phyloP scores from a whole-genome alignment of 2,113 vertebrate species.

The Prinia subflava region DNA sequence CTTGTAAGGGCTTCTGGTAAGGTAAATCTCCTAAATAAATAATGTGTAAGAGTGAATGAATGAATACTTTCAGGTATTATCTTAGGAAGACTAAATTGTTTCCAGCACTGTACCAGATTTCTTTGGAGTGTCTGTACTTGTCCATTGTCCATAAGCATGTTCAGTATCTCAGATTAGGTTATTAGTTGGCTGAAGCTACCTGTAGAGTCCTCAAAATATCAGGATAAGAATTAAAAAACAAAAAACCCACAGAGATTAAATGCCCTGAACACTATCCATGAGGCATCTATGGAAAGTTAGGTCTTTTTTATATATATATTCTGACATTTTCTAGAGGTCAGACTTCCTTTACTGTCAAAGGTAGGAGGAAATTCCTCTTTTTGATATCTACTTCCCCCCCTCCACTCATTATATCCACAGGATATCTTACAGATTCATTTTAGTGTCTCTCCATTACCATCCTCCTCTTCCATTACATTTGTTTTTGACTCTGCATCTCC shows the following conservation, averaged over 20 bases:
- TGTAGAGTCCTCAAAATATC: background rate
- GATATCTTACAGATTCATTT: background rate
- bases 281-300: background rate
- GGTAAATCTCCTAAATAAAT: background rate
- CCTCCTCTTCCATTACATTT: background rate
- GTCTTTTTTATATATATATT: background rate
- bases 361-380: background rate
- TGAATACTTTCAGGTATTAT: background rate
- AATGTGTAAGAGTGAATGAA: background rate
- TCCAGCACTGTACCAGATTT: background rate
- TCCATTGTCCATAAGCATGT: background rate
- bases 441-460: background rate
- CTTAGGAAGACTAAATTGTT: background rate
- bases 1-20: background rate
- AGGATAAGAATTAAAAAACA: background rate
- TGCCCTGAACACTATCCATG: background rate
- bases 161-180: background rate
- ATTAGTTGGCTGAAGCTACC: background rate
- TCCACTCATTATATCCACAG: background rate
- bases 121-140: background rate
- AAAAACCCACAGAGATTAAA: background rate
- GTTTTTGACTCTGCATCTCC: background rate
- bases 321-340: background rate
- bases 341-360: background rate
- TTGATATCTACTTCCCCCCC: background rate